Evolutionary conservation across 2,888 invertebrate species (phyloP).

Genomic region (Anodontia alba): DNA sequence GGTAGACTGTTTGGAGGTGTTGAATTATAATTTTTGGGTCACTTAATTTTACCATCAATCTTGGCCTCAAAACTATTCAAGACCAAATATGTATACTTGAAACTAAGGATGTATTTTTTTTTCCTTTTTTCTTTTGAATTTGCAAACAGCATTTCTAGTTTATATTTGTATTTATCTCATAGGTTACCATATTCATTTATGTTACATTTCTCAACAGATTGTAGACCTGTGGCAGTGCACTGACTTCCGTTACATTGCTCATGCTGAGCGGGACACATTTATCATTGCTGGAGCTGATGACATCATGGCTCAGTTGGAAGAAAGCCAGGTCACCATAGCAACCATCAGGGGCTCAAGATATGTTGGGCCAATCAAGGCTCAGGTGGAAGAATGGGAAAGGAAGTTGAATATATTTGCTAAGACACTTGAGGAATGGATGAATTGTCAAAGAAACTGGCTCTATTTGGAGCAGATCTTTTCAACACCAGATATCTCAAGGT

Average conservation of each 20-base stretch:
- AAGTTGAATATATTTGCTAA: constrained; percentile 82
- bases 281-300: constrained; percentile 84
- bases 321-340: constrained; percentile 84
- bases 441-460: constrained; percentile 84
- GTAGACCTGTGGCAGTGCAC: constrained; percentile 82
- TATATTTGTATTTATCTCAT: too few species aligned
- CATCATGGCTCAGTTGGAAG: constrained; percentile 84
- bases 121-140: too few species aligned
- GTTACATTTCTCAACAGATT: too few species aligned
- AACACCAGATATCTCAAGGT: constrained; percentile 85
- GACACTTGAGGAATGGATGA: constrained; percentile 85
- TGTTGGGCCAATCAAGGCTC: constrained; percentile 82
- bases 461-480: constrained; percentile 85
- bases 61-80: too few species aligned
- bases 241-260: constrained; percentile 83
- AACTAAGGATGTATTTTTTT: too few species aligned
- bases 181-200: too few species aligned
- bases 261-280: constrained; percentile 80
- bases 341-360: constrained; percentile 84
- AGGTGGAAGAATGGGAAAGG: constrained; percentile 85
- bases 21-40: too few species aligned
- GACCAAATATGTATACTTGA: too few species aligned
- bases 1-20: too few species aligned
- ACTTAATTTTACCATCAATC: too few species aligned
- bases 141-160: too few species aligned